Base-by-base conservation (phyloP, 2,888 invertebrate genomes). In the Pimpla rufipes region DNA sequence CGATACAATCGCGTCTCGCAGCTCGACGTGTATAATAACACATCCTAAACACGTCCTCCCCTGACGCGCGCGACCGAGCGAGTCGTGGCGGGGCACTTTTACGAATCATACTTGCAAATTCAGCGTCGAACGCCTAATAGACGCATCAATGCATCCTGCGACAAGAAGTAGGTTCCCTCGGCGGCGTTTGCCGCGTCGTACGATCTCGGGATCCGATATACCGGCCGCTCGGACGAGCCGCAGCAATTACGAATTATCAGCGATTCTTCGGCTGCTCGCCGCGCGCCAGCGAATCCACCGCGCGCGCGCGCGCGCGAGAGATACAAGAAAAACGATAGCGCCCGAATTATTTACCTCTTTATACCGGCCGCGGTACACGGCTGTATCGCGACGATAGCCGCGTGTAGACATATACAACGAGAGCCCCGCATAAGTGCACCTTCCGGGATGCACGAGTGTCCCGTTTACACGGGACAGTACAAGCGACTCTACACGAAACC, bases 71-170 rank as follows among this genome's bases (percentile, higher is more conserved):
- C 45, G 71, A 66, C 52, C 21, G 75, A 55, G 45, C 77, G 42
- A 79, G 66, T 2, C 29, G 29, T 29, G 29, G 29, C 79, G 66
- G 73, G 55, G 67, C 71, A 81, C 76, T 87, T 86, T 88, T 87
- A 78, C 87, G 87, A 88, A 91, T 91, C 91, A 90, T 90, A 91
- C 91, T 91, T 91, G 91, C 91, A 90, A 91, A 91, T 91, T 87
- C 57, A 47, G 11, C 45, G 37, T 45, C 62, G 74, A 47, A 45
- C 67, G 55, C 8, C 85, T 90, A 90, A 91, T 91, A 90, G 89
- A 89, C 90, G 91, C 90, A 89, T 91, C 90, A 88, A 88, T 88
- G 90, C 90, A 87, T 90, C 88, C 88, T 86, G 87, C 79, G 90
- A 90, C 90, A 90, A 88, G 90, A 87, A 85, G 86, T 88, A 40